A percentile compares a stretch with the other conserved stretches of the same genome.
Conservation (phyloP, 1,140 invertebrate genomes). For the Psix sp. region DNA sequence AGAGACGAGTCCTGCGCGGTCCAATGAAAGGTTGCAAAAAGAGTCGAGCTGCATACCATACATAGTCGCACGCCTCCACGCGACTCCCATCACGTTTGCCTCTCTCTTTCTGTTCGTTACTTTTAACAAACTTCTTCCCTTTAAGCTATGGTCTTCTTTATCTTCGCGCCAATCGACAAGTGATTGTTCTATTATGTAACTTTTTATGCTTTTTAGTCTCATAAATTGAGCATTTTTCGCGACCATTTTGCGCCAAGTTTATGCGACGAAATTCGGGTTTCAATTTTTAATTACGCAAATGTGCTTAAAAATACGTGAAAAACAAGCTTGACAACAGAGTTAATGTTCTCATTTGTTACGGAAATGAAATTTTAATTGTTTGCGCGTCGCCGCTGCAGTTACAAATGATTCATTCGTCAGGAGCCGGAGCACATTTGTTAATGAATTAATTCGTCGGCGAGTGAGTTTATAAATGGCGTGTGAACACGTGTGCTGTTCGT, state of each 20-base stretch:
- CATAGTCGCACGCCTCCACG: conserved; percentile 71
- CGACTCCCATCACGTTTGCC: conserved; percentile 60
- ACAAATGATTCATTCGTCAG: conserved; percentile 22
- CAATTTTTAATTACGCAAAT: too few relatives aligned
- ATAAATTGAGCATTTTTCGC: too few relatives aligned
- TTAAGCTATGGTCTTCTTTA: conserved; percentile 30
- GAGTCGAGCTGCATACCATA: conserved; percentile 64
- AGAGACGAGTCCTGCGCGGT: conserved; percentile 24
- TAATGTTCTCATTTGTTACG: too few relatives aligned
- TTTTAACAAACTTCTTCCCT: conserved; percentile 30
- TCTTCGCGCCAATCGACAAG: conserved; percentile 14
- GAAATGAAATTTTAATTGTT: too few relatives aligned
- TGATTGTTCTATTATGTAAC: conserved; percentile 19
- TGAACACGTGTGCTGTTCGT: conserved; percentile 13
- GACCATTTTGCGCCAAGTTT: too few relatives aligned
- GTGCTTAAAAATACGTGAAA: too few relatives aligned
- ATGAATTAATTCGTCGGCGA: conserved; percentile 18
- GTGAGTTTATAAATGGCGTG: conserved; percentile 21
- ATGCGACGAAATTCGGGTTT: too few relatives aligned
- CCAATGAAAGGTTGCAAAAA: conserved; percentile 67
- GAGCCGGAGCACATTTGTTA: conserved; percentile 11
- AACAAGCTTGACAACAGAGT: too few relatives aligned
- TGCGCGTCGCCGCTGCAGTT: neutral
- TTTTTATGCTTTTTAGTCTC: neutral
- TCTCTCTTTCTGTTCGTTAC: conserved; percentile 44